Conservation (phyloP, 1,140 invertebrate genomes). For the Harpegnathos saltator region DNA sequence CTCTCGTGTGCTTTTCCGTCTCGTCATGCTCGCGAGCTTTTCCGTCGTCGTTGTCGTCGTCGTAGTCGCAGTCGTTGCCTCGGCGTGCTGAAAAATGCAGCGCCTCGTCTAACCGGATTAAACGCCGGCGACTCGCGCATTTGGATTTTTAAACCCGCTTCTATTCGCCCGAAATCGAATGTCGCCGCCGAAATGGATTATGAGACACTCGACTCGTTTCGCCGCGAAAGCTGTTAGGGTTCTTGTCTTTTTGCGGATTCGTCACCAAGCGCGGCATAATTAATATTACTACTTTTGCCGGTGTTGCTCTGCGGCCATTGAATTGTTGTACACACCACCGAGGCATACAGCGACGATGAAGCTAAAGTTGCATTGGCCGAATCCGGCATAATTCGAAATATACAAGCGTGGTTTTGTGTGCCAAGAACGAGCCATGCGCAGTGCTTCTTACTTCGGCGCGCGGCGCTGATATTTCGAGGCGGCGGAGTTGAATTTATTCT, state of each 20-base stretch:
- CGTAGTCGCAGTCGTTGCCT: not conserved
- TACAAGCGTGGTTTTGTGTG: too few species aligned
- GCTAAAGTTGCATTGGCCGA: too few species aligned
- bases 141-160: conserved; percentile 36
- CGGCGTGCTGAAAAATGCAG: conserved; percentile 44
- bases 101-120: conserved; percentile 43
- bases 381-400: too few species aligned
- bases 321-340: too few species aligned
- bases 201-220: not conserved
- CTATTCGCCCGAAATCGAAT: conserved; percentile 9
- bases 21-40: not conserved
- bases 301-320: too few species aligned
- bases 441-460: not conserved
- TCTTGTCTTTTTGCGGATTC: not conserved
- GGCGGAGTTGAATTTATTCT: conserved; percentile 1
- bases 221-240: not conserved
- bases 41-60: conserved; percentile 24
- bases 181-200: not conserved
- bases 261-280: not conserved
- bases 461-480: not conserved
- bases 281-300: too few species aligned
- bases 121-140: not conserved
- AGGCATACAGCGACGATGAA: too few species aligned
- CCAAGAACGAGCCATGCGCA: too few species aligned
- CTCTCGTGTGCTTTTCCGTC: not conserved